These are phyloP conservation scores for Alviniconcha marisindica DNA, from an alignment of 1,140 invertebrate species.

Conservation along the genomic window DNA sequence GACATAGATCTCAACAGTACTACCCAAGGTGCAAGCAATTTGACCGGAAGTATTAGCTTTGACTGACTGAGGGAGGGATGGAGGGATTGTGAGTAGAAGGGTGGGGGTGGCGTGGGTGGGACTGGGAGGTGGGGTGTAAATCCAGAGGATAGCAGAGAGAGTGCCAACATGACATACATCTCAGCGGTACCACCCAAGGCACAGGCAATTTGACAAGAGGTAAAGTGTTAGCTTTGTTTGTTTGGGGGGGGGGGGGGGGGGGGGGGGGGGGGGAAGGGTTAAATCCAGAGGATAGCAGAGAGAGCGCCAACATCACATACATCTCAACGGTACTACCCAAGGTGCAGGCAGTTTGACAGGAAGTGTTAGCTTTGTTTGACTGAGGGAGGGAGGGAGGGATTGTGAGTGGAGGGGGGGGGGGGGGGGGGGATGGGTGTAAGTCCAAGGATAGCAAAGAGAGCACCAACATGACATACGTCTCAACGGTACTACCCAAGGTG, in stretches of 20 bases:
- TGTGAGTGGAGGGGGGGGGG: too few species aligned
- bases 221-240: neutral
- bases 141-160: neutral
- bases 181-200: neutral
- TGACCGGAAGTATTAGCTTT: neutral
- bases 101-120: too few species aligned
- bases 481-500: constrained; percentile 16
- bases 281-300: neutral
- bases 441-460: neutral
- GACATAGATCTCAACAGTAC: neutral
- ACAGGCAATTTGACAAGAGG: neutral
- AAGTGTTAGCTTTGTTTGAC: too few species aligned
- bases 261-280: neutral
- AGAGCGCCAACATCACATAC: too few species aligned
- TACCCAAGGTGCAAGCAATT: neutral
- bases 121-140: neutral
- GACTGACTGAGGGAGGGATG: too few species aligned
- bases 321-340: constrained; percentile 25
- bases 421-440: too few species aligned
- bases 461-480: neutral
- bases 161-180: neutral
- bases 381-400: too few species aligned
- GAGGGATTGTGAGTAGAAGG: neutral
- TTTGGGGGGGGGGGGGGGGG: too few species aligned
- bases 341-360: neutral